A percentile compares a stretch with the other conserved stretches of the same genome.
These are phyloP conservation scores for Minunthozetes semirufus DNA, from an alignment of 2,888 invertebrate genomes.

Conservation along the genomic window DNA sequence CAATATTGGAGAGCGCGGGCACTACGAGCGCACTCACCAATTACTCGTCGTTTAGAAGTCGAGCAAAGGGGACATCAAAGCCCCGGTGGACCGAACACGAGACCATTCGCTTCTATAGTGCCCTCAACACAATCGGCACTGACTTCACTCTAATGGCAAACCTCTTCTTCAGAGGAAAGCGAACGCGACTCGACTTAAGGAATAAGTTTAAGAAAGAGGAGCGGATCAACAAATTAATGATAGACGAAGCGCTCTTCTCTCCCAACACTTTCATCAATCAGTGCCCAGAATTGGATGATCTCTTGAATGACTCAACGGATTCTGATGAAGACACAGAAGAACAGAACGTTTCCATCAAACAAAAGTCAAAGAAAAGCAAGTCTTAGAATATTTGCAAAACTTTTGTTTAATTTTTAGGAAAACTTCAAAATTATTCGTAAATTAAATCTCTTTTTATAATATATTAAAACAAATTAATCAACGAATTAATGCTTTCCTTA, in stretches of 20 bases:
- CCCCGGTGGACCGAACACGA: constrained; percentile 52
- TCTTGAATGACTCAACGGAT: background rate
- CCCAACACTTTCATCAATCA: constrained; percentile 34
- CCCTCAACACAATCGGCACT: constrained; percentile 78
- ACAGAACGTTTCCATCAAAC: background rate
- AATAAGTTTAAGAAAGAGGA: constrained; percentile 90
- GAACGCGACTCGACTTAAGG: constrained; percentile 74
- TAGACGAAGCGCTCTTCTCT: constrained; percentile 50
- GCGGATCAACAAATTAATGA: constrained; percentile 46
- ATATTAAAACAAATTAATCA: no score
- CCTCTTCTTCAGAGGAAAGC: constrained; percentile 62
- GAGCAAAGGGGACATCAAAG: constrained; percentile 31
- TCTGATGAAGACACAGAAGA: background rate
- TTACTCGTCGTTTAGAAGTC: constrained; percentile 39
- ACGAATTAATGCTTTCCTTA: no score
- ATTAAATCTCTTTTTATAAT: no score
- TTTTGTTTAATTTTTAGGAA: background rate
- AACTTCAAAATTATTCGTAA: background rate
- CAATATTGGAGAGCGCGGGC: constrained; percentile 26
- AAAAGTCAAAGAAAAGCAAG: background rate
- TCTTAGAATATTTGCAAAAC: background rate
- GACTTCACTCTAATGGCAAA: constrained; percentile 84
- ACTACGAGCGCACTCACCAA: constrained; percentile 36
- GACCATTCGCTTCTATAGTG: constrained; percentile 83
- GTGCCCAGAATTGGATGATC: background rate